Evolutionary conservation across 2,113 vertebrate genomes (phyloP).

Genomic region (rabbit (Oryctolagus cuniculus)): DNA sequence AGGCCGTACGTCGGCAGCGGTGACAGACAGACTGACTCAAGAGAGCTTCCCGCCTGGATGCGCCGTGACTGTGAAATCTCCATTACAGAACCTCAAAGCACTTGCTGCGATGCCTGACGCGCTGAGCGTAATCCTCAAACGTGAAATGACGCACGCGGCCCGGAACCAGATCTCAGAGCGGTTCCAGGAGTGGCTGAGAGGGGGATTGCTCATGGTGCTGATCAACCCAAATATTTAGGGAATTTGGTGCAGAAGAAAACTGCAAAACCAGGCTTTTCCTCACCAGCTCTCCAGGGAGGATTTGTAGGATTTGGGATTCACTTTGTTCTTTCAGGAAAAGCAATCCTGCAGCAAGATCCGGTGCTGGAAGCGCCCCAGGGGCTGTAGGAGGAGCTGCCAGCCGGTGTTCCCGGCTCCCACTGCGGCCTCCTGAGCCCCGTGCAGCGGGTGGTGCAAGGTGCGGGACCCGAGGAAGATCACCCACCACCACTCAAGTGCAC

Average conservation of each 20-base stretch:
- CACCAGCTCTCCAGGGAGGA: background rate
- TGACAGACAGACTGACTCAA: background rate
- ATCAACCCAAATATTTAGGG: background rate
- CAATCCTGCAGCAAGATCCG: fast-evolving
- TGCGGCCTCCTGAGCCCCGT: fast-evolving
- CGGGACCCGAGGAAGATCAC: background rate
- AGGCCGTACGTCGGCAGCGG: background rate
- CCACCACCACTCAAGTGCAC: background rate
- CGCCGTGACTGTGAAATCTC: background rate
- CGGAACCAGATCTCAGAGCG: background rate
- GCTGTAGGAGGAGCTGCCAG: no score
- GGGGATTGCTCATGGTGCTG: background rate
- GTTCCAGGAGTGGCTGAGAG: background rate
- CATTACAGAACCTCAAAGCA: background rate
- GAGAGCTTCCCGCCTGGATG: background rate
- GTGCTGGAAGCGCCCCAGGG: no score
- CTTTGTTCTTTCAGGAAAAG: background rate
- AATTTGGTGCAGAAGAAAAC: background rate
- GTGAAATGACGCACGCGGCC: background rate
- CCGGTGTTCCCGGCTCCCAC: no score
- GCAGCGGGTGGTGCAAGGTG: no score
- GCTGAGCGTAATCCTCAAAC: background rate
- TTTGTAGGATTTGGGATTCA: background rate
- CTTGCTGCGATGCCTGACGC: background rate
- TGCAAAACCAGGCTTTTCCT: background rate